These are phyloP conservation scores for Drosophila mayaguana DNA, from an alignment of 2,888 invertebrate species.

Conservation along the genomic window DNA sequence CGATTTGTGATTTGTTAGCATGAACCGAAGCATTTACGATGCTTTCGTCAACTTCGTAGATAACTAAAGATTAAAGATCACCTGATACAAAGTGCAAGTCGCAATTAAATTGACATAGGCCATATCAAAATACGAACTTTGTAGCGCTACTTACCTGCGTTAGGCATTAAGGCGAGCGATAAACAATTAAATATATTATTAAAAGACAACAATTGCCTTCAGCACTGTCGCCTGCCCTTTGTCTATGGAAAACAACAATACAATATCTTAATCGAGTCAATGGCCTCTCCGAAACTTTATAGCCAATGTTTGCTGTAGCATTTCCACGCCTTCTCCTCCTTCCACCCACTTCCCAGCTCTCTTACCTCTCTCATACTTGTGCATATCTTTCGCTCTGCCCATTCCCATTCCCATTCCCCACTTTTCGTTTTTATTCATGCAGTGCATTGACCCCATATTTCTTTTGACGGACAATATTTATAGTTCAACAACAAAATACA, in stretches of 20 bases:
- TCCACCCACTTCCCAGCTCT: not conserved
- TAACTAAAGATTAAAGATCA: slow-evolving; percentile 33
- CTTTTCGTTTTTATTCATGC: slow-evolving; percentile 39
- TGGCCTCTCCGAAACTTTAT: slow-evolving; percentile 28
- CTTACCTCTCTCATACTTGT: not conserved
- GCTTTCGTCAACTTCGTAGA: slow-evolving; percentile 10
- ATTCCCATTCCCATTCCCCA: no score
- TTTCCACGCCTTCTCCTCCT: not conserved
- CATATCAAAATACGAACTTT: slow-evolving; percentile 6
- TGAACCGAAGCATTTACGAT: slow-evolving; percentile 30
- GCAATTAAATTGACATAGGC: slow-evolving; percentile 21
- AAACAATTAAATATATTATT: not conserved
- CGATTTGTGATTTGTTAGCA: slow-evolving; percentile 53
- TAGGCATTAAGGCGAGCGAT: not conserved
- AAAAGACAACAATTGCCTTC: not conserved
- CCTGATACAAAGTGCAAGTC: slow-evolving; percentile 26
- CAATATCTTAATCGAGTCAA: slow-evolving; percentile 39
- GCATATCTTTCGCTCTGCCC: slow-evolving; percentile 13
- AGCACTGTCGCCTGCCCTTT: not conserved
- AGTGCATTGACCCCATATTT: slow-evolving; percentile 65
- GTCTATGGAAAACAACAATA: not conserved
- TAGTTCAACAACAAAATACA: slow-evolving; percentile 28
- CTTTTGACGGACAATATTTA: slow-evolving; percentile 59
- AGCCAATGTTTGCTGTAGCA: slow-evolving; percentile 25
- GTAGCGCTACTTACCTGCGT: not conserved